Base-by-base conservation (phyloP, 2,888 invertebrate genomes). In the Meiosimyza platycephala region DNA sequence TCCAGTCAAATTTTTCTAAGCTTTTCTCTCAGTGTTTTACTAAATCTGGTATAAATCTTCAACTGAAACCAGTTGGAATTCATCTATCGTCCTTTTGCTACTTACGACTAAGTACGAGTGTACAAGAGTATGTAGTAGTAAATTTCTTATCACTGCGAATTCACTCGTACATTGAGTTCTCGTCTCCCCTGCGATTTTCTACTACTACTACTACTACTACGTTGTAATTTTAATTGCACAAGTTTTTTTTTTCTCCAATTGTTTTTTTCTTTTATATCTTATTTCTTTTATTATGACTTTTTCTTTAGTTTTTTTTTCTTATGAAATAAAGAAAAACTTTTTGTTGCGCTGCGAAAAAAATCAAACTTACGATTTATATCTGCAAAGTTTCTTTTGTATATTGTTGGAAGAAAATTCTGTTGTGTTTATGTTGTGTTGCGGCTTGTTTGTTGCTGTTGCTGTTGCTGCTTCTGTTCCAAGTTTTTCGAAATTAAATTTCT, bases 61-160 rank as follows among this genome's bases (percentile, higher is more conserved):
- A 7, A 2, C 40, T 40, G 9, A 40, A 40, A 7, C 40, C 40
- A 40, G 40, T 40, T 40, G 40, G 40, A 40, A 40, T 40, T 5
- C 9, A 40, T 40, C 40, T 40, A 40, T 7, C 40, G 40, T 40
- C 9, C 40, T 40, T 40, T 9, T 40, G 40, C 9, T 40, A 40
- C 40, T 40, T 40, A 40, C 40, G 40, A 28, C 28, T 28, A 28
- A 40, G 40, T 40, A 40, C 9, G 40, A 40, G 40, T 7, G 40
- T 40, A 40, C 40, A 40, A 40, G 40, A 9, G 40, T n/a, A n/a
- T n/a, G n/a, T 60, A 48, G 16, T 40, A 40, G 50, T 64, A 50
- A 50, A 18, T 62, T 70, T 52, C 70, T 70, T 70, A 70, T 70
- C 70, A 55, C 52, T 63, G 70, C 52, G 60, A 69, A 51, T 48